Evolutionary conservation across 2,797 vertebrate genomes (phyloP).

Genomic region (Catostomus latipinnis): DNA sequence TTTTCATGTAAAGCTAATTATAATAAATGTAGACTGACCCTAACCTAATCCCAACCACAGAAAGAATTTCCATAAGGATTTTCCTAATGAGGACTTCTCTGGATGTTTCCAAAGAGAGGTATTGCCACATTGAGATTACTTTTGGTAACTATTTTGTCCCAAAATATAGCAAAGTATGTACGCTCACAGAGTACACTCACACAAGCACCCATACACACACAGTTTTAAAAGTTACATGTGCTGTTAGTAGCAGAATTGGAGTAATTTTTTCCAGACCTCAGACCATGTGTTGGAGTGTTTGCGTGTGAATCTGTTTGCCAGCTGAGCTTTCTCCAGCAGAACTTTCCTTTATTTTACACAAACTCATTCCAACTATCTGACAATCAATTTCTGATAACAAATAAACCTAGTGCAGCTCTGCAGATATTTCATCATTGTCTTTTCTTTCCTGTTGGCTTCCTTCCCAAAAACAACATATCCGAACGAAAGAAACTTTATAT

Average conservation of each 20-base stretch:
- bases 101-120: too few species aligned
- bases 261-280: constrained; percentile 11
- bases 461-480: not conserved
- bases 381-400: constrained; percentile 3
- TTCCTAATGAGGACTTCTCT: too few species aligned
- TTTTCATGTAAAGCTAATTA: too few species aligned
- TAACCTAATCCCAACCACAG: too few species aligned
- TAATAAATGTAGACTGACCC: too few species aligned
- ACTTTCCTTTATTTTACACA: constrained; percentile 14
- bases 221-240: not conserved
- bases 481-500: not conserved
- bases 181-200: too few species aligned
- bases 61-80: too few species aligned
- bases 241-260: not conserved
- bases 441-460: not conserved
- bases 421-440: constrained; percentile 15
- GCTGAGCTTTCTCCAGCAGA: constrained; percentile 13
- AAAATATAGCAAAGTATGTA: too few species aligned
- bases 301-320: not conserved
- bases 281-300: not conserved
- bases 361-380: constrained; percentile 4
- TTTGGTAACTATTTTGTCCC: too few species aligned
- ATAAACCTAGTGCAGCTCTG: not conserved
- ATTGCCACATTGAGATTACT: too few species aligned
- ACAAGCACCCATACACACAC: not conserved